Percentiles rank a stretch among this genome's conserved stretches.
phyloP scores from a whole-genome alignment of 2,113 vertebrate genomes.

The Glareola pratincola region DNA sequence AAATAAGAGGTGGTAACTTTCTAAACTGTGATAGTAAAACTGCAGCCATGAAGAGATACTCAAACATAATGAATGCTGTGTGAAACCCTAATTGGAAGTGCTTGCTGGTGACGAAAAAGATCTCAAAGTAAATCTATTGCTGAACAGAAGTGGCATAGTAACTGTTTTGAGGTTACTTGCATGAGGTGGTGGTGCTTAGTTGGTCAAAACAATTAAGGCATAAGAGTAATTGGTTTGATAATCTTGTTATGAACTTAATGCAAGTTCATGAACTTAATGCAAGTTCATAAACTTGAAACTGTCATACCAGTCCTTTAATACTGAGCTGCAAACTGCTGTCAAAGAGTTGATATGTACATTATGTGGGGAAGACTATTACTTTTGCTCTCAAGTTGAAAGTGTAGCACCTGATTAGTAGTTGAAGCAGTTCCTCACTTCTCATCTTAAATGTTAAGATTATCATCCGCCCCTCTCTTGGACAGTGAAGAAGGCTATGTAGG shows the following conservation, averaged over 20 bases:
- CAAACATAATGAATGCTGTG: not conserved
- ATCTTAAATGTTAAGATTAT: not conserved
- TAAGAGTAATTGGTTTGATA: not conserved
- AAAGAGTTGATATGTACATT: not conserved
- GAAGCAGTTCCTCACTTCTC: not conserved
- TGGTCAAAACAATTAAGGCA: not conserved
- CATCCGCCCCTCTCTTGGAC: not conserved
- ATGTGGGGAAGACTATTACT: not conserved
- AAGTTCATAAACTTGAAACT: not conserved
- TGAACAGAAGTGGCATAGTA: not conserved
- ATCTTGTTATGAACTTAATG: not conserved
- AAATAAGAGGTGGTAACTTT: not conserved
- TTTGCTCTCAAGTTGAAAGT: not conserved
- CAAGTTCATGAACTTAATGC: not conserved
- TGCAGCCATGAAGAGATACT: not conserved
- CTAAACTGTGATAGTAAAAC: not conserved
- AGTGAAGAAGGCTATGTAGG: not conserved
- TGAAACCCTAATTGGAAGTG: not conserved
- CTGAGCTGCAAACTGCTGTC: not conserved
- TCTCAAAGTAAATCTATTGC: not conserved
- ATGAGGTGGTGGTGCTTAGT: not conserved
- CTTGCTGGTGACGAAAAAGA: not conserved
- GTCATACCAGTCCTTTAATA: not conserved
- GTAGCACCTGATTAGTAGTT: not conserved
- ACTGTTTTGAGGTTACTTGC: not conserved